Conservation (phyloP, 2,113 vertebrate genomes). For the Tetrao urogallus region DNA sequence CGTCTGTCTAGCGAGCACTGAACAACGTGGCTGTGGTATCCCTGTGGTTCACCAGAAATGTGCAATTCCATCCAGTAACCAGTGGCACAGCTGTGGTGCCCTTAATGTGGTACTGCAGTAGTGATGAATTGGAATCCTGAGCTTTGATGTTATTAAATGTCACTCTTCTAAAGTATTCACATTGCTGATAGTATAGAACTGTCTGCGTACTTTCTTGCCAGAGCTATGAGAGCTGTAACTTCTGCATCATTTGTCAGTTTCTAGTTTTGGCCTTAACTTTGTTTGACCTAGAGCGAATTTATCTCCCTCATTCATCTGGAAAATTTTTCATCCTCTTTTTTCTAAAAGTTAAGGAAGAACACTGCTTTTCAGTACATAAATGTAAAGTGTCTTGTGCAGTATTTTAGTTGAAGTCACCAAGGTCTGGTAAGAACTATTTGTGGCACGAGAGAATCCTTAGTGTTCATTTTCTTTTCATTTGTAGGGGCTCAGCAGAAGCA, state of each 20-base stretch:
- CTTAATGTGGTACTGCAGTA: too few species aligned
- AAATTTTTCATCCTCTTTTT: neutral
- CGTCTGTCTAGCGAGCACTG: neutral
- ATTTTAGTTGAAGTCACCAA: neutral
- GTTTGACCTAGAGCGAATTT: neutral
- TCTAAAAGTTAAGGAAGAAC: neutral
- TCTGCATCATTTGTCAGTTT: neutral
- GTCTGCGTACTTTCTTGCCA: neutral
- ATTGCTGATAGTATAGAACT: neutral
- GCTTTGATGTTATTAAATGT: neutral
- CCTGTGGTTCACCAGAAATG: too few species aligned
- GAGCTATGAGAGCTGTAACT: neutral
- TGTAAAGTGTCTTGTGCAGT: neutral
- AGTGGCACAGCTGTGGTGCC: neutral
- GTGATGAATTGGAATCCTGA: too few species aligned
- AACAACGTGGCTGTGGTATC: neutral
- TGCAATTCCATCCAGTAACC: neutral
- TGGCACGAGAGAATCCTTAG: neutral
- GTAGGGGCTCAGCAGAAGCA: conserved; percentile 80
- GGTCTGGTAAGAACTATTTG: neutral
- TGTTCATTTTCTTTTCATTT: neutral
- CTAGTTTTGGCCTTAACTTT: neutral
- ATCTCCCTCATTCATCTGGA: neutral
- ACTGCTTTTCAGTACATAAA: neutral
- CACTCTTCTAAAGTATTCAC: neutral